Conservation (phyloP, 2,113 vertebrate genomes). For the Rhynchomys soricoides region DNA sequence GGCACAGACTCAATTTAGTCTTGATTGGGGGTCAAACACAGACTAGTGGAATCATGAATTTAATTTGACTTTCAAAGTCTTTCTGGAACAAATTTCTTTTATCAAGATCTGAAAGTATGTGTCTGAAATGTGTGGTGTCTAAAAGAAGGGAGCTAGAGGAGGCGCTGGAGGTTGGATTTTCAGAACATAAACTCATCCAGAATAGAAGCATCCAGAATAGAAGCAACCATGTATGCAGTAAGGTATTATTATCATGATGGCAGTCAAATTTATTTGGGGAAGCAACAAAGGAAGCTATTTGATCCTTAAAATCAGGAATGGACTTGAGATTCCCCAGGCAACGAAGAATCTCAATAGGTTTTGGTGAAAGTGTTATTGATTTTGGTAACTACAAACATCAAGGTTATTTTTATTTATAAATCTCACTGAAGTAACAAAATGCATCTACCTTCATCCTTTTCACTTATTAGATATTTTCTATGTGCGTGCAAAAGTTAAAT, state of each 20-base stretch:
- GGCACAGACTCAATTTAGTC: not conserved
- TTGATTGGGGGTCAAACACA: not conserved
- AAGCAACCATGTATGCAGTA: not conserved
- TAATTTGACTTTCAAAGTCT: not conserved
- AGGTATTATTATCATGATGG: not conserved
- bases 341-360: not conserved
- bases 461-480: not conserved
- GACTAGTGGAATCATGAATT: not conserved
- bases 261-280: not conserved
- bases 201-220: not conserved
- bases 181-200: not conserved
- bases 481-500: not conserved
- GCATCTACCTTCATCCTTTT: not conserved
- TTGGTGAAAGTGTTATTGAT: not conserved
- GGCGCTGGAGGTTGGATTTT: not conserved
- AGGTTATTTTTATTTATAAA: not conserved
- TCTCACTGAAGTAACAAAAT: slow-evolving; percentile 11
- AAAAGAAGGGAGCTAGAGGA: not conserved
- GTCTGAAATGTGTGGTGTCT: not conserved
- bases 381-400: not conserved
- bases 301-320: not conserved
- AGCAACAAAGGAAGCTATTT: not conserved
- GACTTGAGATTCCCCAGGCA: not conserved
- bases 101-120: not conserved
- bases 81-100: not conserved